phyloP scores from a whole-genome alignment of 2,113 vertebrate genomes.

The Rhabdornis inornatus region DNA sequence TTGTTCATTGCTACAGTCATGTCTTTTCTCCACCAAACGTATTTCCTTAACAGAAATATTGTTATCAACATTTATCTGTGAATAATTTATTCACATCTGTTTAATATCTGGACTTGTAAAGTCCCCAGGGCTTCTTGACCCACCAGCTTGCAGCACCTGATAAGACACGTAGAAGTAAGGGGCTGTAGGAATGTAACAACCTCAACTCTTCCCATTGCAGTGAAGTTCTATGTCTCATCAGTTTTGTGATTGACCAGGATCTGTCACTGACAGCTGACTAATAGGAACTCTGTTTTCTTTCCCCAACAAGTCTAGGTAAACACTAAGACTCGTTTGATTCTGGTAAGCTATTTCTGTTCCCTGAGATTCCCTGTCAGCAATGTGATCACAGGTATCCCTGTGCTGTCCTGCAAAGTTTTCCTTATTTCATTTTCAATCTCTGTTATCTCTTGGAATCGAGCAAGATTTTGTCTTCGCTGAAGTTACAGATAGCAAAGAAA shows the following conservation, averaged over 20 bases:
- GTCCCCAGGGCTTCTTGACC: background rate
- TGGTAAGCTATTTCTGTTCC: background rate
- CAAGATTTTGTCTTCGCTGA: background rate
- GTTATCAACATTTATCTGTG: background rate
- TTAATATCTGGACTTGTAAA: background rate
- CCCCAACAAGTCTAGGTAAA: background rate
- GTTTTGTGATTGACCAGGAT: background rate
- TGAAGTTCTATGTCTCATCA: background rate
- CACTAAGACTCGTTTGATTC: background rate
- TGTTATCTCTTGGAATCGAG: background rate
- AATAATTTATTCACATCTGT: background rate
- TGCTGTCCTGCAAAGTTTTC: background rate
- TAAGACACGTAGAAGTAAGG: background rate
- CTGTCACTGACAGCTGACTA: background rate
- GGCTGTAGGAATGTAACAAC: background rate
- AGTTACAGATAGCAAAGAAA: background rate
- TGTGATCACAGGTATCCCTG: background rate
- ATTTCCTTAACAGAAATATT: background rate
- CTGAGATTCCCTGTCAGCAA: background rate
- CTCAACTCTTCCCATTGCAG: background rate
- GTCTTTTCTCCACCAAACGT: background rate
- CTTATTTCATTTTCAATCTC: background rate
- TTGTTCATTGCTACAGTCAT: background rate
- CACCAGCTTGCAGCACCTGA: background rate
- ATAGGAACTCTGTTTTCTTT: background rate